phyloP scores from a whole-genome alignment of 92 coral and sea anemone genomes.

The Epizoanthus ramosus region DNA sequence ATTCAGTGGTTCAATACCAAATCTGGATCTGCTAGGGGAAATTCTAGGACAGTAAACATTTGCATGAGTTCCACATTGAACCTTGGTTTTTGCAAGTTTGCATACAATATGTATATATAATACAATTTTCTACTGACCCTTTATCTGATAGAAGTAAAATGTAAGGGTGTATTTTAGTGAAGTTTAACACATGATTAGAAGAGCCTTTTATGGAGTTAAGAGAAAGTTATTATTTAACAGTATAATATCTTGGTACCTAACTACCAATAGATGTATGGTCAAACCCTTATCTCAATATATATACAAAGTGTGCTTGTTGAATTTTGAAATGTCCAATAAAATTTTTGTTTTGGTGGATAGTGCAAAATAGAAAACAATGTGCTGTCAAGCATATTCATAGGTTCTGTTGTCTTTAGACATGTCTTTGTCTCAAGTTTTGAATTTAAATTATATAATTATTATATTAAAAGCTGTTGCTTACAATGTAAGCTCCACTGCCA shows the following conservation, averaged over 20 bases:
- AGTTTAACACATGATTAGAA: slow-evolving; percentile 29
- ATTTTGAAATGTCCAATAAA: background rate
- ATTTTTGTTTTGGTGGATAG: background rate
- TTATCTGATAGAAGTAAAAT: background rate
- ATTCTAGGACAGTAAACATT: slow-evolving; percentile 60
- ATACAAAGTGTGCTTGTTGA: slow-evolving; percentile 12
- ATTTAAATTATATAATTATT: slow-evolving; percentile 28
- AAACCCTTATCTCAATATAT: background rate
- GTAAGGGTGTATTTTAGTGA: background rate
- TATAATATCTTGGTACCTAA: background rate
- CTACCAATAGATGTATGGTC: background rate
- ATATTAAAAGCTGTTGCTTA: slow-evolving; percentile 25
- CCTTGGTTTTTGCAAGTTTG: slow-evolving; percentile 6
- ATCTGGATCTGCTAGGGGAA: slow-evolving; percentile 85
- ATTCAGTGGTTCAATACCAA: slow-evolving; percentile 89
- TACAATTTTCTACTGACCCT: slow-evolving; percentile 5
- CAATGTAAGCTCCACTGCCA: slow-evolving; percentile 19
- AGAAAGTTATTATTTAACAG: slow-evolving; percentile 37
- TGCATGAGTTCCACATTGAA: background rate
- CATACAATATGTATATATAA: slow-evolving; percentile 26
- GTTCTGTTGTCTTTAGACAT: background rate
- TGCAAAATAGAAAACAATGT: background rate
- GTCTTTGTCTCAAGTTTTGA: background rate
- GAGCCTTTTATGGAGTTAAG: slow-evolving; percentile 33
- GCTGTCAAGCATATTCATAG: background rate